Evolutionary conservation across 2,888 invertebrate genomes (phyloP), one percentile per base, ranked within the genome.

Genomic region (Listrodromus nycthemerus): DNA sequence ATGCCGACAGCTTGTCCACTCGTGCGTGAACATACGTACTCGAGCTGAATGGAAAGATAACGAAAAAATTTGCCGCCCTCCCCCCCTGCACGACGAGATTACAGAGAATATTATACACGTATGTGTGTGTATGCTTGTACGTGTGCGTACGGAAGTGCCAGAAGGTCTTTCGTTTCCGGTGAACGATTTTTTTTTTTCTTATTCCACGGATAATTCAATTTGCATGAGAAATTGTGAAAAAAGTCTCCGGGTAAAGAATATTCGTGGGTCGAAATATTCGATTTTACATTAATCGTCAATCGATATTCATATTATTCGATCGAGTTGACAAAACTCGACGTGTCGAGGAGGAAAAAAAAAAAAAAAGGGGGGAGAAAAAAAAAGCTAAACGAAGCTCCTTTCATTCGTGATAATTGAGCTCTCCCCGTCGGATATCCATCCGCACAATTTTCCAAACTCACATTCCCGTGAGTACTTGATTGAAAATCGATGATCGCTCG

Each of bases 201-300:
- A n/a, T 33, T 33, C 8, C 6, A 2, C 55, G 24, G 24, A 13
- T 13, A 55, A 55, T 55, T 4, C 24, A 10, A 21, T 55, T 21
- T 55, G 2, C 19, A 24, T 24, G 27, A 6, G 24, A 45, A 48
- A 16, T 41, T 41, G 45, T 27, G 13, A 45, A 24, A 27, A 27
- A 21, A 55, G 55, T 55, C 55, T 55, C 21, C 10, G 10, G 24
- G n/a, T 19, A 19, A 37, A 6, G 48, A 1, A 21, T 19, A 10
- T 41, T 7, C 33, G 10, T 19, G 8, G 0, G 27, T 30, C 50
- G 30, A 69, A 78, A 33, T 74, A 74, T 74, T 63, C 58, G 50
- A 78, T 78, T 78, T 79, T 79, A 79, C 63, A 79, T 79, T 71
- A 48, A 78, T 78, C 52, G 77, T 61, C 50, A 78, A 61, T n/a